These are phyloP conservation scores for Elephas maximus DNA, from an alignment of 2,113 vertebrate genomes.

Conservation along the genomic window DNA sequence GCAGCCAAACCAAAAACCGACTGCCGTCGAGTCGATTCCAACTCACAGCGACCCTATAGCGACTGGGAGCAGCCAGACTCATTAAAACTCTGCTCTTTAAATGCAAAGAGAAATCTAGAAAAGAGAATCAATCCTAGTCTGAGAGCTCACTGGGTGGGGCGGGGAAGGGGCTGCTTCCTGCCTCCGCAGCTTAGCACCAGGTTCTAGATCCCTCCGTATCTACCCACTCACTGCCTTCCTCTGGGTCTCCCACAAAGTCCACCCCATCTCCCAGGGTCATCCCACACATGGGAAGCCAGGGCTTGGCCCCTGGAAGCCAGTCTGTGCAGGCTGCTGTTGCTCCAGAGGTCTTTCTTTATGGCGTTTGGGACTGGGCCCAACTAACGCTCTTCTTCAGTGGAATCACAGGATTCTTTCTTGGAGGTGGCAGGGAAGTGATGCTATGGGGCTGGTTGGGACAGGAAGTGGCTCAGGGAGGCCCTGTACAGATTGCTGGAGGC, in stretches of 20 bases:
- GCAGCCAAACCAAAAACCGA: not conserved
- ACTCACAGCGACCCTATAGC: no score
- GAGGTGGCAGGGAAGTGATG: not conserved
- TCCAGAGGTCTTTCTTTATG: not conserved
- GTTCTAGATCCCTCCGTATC: no score
- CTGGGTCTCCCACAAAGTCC: fast-evolving
- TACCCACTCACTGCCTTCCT: not conserved
- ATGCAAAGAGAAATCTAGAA: not conserved
- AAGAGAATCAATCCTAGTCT: not conserved
- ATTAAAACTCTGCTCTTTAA: constrained; percentile 24
- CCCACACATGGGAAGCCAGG: not conserved
- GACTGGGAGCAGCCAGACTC: not conserved
- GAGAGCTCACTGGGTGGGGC: not conserved
- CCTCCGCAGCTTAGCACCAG: not conserved
- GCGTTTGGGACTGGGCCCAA: constrained; percentile 67
- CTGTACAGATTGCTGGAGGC: not conserved
- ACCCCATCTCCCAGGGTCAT: not conserved
- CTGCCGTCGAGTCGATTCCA: no score
- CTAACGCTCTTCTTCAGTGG: constrained; percentile 53
- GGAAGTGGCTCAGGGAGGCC: not conserved
- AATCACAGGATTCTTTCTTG: constrained; percentile 61
- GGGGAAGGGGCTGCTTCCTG: not conserved
- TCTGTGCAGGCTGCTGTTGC: not conserved
- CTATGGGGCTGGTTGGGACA: not conserved
- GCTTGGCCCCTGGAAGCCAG: not conserved